A percentile compares a stretch with the other conserved stretches of the same genome.
phyloP scores from a whole-genome alignment of 2,888 invertebrate genomes.

The Tromatobia lineatoria region DNA sequence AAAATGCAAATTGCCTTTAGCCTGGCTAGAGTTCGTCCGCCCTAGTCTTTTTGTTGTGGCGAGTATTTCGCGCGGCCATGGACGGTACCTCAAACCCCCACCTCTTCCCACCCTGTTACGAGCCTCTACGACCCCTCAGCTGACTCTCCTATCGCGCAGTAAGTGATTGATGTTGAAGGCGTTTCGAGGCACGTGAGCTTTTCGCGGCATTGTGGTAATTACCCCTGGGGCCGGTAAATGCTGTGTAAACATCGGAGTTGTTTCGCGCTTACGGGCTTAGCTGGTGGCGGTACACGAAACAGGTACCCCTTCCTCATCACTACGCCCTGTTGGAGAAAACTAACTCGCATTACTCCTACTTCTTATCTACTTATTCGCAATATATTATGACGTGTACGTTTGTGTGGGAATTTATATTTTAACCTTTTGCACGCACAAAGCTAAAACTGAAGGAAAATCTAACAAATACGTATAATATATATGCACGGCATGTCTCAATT shows the following conservation, averaged over 20 bases:
- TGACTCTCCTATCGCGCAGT: conserved; percentile 57
- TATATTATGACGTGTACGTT: conserved; percentile 2
- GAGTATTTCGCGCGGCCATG: conserved; percentile 54
- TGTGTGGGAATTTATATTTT: conserved; percentile 11
- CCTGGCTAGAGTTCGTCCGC: conserved; percentile 11
- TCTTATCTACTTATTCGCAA: conserved; percentile 43
- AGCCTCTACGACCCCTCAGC: conserved; percentile 27
- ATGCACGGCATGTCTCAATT: no score
- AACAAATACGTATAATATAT: neutral
- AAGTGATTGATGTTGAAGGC: conserved; percentile 67
- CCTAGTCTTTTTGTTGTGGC: conserved; percentile 37
- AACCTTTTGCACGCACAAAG: neutral
- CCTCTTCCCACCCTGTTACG: conserved; percentile 20
- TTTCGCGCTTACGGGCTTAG: conserved; percentile 45
- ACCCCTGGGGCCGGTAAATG: conserved; percentile 56
- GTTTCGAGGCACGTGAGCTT: conserved; percentile 65
- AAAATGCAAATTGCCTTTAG: conserved; percentile 45
- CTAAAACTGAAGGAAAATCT: neutral
- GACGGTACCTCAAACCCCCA: conserved; percentile 52
- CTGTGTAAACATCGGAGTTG: conserved; percentile 54
- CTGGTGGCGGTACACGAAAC: neutral
- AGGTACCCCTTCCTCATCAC: neutral
- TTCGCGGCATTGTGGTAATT: conserved; percentile 63
- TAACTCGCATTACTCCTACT: conserved; percentile 38
- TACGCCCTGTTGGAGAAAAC: neutral